Percentiles rank a stretch among this genome's conserved stretches.
phyloP scores from a whole-genome alignment of 2,888 invertebrate genomes.

The Cylloceria caligata region DNA sequence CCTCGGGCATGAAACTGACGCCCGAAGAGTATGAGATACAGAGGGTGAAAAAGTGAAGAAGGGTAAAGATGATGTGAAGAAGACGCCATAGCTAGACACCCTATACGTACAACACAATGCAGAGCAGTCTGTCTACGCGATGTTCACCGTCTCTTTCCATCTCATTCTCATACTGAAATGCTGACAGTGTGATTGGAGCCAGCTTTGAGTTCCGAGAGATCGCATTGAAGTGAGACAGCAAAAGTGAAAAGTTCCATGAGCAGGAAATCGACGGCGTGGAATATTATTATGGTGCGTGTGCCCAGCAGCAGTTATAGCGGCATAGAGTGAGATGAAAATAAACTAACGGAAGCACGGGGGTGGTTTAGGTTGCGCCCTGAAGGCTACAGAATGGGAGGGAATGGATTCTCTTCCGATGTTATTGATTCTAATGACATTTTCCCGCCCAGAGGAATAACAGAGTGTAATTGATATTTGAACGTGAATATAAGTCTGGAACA shows the following conservation, averaged over 20 bases:
- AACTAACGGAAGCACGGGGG: slow-evolving; percentile 39
- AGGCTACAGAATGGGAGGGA: slow-evolving; percentile 66
- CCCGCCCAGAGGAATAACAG: slow-evolving; percentile 78
- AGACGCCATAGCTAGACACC: slow-evolving; percentile 39
- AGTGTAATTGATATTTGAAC: slow-evolving; percentile 81
- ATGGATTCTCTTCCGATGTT: slow-evolving; percentile 71
- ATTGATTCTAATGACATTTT: slow-evolving; percentile 83
- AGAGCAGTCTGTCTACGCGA: slow-evolving; percentile 47
- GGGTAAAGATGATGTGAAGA: slow-evolving; percentile 21
- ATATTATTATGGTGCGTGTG: slow-evolving; percentile 73
- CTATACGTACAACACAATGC: slow-evolving; percentile 48
- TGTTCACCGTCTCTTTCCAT: slow-evolving; percentile 65
- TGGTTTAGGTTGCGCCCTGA: slow-evolving; percentile 57
- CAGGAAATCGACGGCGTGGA: slow-evolving; percentile 76
- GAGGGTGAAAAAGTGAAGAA: slow-evolving; percentile 43
- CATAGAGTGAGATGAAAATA: slow-evolving; percentile 32
- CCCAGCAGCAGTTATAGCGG: slow-evolving; percentile 52
- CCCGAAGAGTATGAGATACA: slow-evolving; percentile 19
- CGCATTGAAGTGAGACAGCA: slow-evolving; percentile 71
- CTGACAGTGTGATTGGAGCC: background rate
- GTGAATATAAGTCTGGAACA: slow-evolving; percentile 63
- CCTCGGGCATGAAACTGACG: slow-evolving; percentile 49
- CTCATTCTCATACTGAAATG: slow-evolving; percentile 15
- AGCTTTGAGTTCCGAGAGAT: slow-evolving; percentile 18
- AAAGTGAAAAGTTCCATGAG: slow-evolving; percentile 76